Percentiles rank a stretch among this genome's conserved stretches.
Evolutionary conservation across 2,888 invertebrate species (phyloP).

Genomic region (Hemithea aestivaria): DNA sequence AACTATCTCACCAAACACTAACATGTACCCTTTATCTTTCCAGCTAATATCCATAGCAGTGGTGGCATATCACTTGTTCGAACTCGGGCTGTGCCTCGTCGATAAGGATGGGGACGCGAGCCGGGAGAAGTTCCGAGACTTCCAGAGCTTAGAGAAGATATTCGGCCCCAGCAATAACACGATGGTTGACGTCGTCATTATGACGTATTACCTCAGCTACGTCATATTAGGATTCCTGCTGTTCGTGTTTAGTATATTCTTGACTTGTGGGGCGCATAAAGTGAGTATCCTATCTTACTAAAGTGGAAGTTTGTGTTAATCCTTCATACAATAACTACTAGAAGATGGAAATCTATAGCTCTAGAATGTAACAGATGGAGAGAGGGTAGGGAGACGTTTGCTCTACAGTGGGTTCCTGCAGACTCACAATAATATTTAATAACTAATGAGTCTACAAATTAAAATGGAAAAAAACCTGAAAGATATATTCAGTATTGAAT

Average conservation of each 20-base stretch:
- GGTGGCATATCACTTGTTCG: slow-evolving; percentile 55
- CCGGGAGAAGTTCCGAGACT: slow-evolving; percentile 55
- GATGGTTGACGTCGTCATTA: slow-evolving; percentile 46
- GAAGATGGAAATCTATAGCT: too few relatives aligned
- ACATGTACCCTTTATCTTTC: slow-evolving; percentile 27
- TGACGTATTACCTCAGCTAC: slow-evolving; percentile 58
- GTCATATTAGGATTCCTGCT: slow-evolving; percentile 51
- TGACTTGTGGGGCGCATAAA: slow-evolving; percentile 64
- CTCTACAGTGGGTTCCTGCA: too few relatives aligned
- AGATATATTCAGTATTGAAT: too few relatives aligned
- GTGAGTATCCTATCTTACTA: slow-evolving; percentile 33
- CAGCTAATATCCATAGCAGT: slow-evolving; percentile 64
- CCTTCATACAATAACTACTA: too few relatives aligned
- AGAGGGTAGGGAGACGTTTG: too few relatives aligned
- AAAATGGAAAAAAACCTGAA: too few relatives aligned
- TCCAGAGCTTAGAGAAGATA: slow-evolving; percentile 59
- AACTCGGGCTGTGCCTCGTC: slow-evolving; percentile 52
- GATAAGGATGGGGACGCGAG: slow-evolving; percentile 45
- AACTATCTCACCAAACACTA: too few relatives aligned
- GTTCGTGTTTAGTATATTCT: slow-evolving; percentile 53
- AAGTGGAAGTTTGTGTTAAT: too few relatives aligned
- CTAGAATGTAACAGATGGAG: too few relatives aligned
- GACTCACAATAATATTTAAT: too few relatives aligned
- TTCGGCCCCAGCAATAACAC: slow-evolving; percentile 54
- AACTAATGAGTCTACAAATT: too few relatives aligned